A percentile compares a stretch with the other conserved stretches of the same genome.
phyloP scores from a whole-genome alignment of 2,888 invertebrate species.

The Agrochola lota region DNA sequence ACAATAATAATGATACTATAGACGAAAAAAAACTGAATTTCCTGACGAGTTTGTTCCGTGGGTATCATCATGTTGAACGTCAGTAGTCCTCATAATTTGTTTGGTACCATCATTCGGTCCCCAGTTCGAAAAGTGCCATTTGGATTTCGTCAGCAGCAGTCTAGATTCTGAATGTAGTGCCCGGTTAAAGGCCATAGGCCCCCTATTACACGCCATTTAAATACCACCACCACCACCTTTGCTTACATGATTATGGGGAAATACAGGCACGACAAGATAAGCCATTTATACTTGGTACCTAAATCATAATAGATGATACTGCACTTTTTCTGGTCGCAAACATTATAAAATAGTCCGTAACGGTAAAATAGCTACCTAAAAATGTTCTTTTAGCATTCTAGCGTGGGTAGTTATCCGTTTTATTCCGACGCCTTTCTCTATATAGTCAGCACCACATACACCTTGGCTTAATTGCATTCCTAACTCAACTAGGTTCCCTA shows the following conservation, averaged over 20 bases:
- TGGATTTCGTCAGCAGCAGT: background rate
- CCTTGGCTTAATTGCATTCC: slow-evolving; percentile 48
- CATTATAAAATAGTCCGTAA: background rate
- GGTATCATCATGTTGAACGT: no score
- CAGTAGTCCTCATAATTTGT: no score
- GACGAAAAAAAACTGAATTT: no score
- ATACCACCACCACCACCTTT: background rate
- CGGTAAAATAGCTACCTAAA: background rate
- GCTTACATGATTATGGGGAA: background rate
- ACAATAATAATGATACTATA: no score
- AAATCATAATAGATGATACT: background rate
- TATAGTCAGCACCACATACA: slow-evolving; percentile 2
- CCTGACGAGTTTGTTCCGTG: no score
- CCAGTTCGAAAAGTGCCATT: background rate
- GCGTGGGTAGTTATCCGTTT: background rate
- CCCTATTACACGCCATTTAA: background rate
- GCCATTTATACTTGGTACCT: background rate
- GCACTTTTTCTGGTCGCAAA: background rate
- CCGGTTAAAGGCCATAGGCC: background rate
- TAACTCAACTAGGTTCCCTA: slow-evolving; percentile 38
- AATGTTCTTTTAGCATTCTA: background rate
- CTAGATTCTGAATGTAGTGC: background rate
- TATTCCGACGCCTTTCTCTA: slow-evolving; percentile 1
- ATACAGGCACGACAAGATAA: background rate
- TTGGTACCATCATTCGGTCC: background rate